Evolutionary conservation across 2,888 invertebrate species (phyloP), one percentile per base, ranked within the genome.

Genomic region (Phoenoteleia sp.): DNA sequence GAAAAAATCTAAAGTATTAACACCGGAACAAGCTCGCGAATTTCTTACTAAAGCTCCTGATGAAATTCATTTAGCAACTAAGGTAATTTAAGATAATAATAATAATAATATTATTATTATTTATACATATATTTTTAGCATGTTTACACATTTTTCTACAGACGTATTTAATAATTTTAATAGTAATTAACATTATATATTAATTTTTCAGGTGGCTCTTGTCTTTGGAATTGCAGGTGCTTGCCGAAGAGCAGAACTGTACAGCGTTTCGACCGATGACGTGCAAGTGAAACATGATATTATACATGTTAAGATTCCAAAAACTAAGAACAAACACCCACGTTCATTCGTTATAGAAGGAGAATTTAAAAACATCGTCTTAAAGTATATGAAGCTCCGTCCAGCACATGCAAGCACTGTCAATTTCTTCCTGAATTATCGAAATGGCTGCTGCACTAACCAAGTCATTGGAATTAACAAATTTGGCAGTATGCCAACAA

Each of bases 401-500:
- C 71, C 79, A 11, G 4, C 5, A 15, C 33, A 79, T 29, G 29
- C 47, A 1, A 23, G 27, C 6, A 23, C 71, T 13, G 15, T 64
- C 19, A 19, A 85, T 29, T 62, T 49, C 29, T 83, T 87, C 56
- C 15, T 85, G 27, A 15, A 36, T 4, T 58, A 33, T 19, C 15
- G 19, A 27, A 15, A 58, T 19, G 58, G 36, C 7, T 1, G 17
- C 13, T 88, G 83, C 21, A 82, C 69, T 15, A 39, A 17, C 36
- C 82, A 77, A 62, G 19, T 74, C 1, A 72, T 87, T 11, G 85
- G 86, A 0, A 60, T 80, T n/a, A 85, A 88, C 42, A 86, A 80
- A 58, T 83, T 88, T 25, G 79, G 72, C 33, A 25, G 17, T 25
- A 86, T 86, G 84, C 86, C 86, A 21, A 85, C 81, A 72, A 4